phyloP scores from a whole-genome alignment of 2,113 vertebrate genomes.

The Aythya baeri region DNA sequence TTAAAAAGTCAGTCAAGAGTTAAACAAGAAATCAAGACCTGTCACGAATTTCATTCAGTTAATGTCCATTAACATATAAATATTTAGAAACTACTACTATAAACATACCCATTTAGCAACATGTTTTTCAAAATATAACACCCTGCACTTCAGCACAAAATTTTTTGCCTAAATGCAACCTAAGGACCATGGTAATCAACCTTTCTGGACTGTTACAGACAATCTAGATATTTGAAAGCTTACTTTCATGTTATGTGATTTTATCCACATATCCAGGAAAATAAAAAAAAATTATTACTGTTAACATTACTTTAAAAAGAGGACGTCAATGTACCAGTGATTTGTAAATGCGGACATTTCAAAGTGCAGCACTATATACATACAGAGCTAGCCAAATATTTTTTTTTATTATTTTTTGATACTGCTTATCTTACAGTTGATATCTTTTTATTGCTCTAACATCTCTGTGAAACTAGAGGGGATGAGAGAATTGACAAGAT shows the following conservation, averaged over 20 bases:
- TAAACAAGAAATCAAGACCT: not conserved
- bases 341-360: not conserved
- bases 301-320: not conserved
- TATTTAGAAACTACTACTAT: not conserved
- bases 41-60: not conserved
- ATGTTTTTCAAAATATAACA: not conserved
- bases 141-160: not conserved
- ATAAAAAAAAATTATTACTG: not conserved
- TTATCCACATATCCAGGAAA: not conserved
- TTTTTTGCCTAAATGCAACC: not conserved
- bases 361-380: not conserved
- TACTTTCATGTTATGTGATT: not conserved
- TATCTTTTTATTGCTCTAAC: not conserved
- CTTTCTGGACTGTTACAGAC: not conserved
- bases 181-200: not conserved
- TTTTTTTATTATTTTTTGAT: not conserved
- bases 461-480: not conserved
- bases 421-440: not conserved
- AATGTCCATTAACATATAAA: not conserved
- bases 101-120: not conserved
- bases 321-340: not conserved
- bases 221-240: conserved; percentile 9
- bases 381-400: not conserved
- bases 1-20: not conserved
- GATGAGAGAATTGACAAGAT: conserved; percentile 2